phyloP scores from a whole-genome alignment of 2,888 invertebrate species.

The Drosophila pseudotakahashii region DNA sequence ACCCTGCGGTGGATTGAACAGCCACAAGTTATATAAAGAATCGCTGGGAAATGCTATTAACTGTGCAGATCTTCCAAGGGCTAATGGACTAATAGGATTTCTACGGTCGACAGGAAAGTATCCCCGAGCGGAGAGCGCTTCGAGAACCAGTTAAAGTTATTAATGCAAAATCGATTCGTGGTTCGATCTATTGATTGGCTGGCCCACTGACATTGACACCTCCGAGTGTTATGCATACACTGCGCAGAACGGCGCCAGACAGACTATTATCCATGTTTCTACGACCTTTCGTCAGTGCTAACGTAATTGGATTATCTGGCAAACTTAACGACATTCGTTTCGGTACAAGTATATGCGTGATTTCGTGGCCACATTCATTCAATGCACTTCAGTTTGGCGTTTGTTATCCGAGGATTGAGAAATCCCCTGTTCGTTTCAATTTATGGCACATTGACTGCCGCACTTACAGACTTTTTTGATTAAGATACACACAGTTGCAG shows the following conservation, averaged over 20 bases:
- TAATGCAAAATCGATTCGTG: constrained; percentile 33
- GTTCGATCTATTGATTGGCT: constrained; percentile 43
- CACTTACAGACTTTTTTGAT: constrained; percentile 78
- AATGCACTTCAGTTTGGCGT: constrained; percentile 58
- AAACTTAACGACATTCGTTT: constrained; percentile 40
- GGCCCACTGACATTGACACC: constrained; percentile 65
- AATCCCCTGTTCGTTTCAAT: constrained; percentile 32
- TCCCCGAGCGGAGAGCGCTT: constrained; percentile 18
- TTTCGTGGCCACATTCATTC: constrained; percentile 66
- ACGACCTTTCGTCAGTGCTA: constrained; percentile 62
- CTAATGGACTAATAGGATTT: constrained; percentile 36
- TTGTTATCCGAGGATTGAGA: constrained; percentile 27
- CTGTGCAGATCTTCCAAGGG: constrained; percentile 19
- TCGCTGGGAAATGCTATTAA: constrained; percentile 33
- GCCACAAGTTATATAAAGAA: constrained; percentile 38
- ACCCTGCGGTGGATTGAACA: constrained; percentile 17
- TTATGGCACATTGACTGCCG: constrained; percentile 46
- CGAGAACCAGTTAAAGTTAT: constrained; percentile 16
- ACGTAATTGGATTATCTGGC: constrained; percentile 70
- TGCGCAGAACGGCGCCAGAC: constrained; percentile 60
- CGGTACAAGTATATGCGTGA: constrained; percentile 14
- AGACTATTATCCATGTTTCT: constrained; percentile 42
- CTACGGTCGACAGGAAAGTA: constrained; percentile 21
- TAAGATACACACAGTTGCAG: constrained; percentile 81
- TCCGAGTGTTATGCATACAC: constrained; percentile 60